Percentiles rank a stretch among this genome's conserved stretches.
Evolutionary conservation across 2,113 vertebrate species (phyloP).

Genomic region (Platichthys flesus): DNA sequence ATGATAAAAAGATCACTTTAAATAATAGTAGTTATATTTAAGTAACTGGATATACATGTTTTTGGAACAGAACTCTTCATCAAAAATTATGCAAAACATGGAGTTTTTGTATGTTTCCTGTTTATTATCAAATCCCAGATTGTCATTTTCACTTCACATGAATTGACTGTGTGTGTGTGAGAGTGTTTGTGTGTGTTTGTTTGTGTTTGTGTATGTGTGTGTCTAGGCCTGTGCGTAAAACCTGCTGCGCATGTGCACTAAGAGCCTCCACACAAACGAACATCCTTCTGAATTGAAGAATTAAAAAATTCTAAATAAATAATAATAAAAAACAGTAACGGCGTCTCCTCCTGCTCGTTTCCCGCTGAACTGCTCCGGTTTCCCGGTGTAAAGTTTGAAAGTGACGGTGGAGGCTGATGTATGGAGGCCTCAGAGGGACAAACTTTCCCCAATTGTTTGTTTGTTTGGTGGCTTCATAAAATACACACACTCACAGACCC

Average conservation of each 20-base stretch:
- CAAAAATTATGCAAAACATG: slow-evolving; percentile 53
- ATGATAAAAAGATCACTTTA: background rate
- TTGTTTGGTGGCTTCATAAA: background rate
- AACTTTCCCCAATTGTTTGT: background rate
- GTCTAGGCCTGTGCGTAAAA: slow-evolving; percentile 28
- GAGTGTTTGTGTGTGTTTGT: slow-evolving; percentile 3
- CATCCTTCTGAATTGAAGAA: background rate
- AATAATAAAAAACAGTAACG: background rate
- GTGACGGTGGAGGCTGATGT: background rate
- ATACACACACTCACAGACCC: background rate
- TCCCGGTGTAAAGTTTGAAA: background rate
- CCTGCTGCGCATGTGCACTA: slow-evolving; percentile 54
- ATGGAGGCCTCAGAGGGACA: background rate
- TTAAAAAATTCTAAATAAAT: too few species aligned
- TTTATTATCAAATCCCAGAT: slow-evolving; percentile 3
- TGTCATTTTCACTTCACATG: background rate
- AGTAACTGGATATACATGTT: slow-evolving; percentile 4
- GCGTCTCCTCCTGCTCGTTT: background rate
- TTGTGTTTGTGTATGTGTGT: slow-evolving; percentile 24
- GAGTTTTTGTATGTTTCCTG: background rate
- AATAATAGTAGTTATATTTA: background rate
- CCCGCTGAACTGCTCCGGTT: background rate
- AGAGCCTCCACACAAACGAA: slow-evolving; percentile 5
- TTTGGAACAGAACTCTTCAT: slow-evolving; percentile 54
- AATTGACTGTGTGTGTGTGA: background rate